These are phyloP conservation scores for Dione juno DNA, from an alignment of 2,888 invertebrate species.

Conservation along the genomic window DNA sequence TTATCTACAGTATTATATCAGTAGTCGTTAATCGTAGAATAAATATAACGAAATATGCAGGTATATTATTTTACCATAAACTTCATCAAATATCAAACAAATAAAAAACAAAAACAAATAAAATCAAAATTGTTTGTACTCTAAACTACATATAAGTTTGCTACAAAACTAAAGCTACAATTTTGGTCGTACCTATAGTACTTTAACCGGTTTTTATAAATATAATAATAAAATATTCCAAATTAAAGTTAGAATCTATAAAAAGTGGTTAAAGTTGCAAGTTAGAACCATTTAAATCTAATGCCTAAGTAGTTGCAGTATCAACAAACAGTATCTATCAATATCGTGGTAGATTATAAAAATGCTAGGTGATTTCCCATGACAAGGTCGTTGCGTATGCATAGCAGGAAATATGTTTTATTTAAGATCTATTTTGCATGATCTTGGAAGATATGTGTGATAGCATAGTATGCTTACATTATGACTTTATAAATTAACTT, in stretches of 20 bases:
- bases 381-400: conserved; percentile 35
- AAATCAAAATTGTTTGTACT: neutral
- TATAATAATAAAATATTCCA: neutral
- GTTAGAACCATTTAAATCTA: conserved; percentile 8
- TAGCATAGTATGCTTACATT: too few species aligned
- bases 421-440: conserved; percentile 23
- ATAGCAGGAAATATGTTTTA: conserved; percentile 36
- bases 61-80: too few species aligned
- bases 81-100: too few species aligned
- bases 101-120: too few species aligned
- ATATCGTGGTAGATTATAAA: conserved; percentile 20
- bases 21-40: too few species aligned
- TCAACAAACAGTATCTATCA: conserved; percentile 6
- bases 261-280: conserved; percentile 16
- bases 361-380: conserved; percentile 41
- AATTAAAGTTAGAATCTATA: conserved; percentile 5
- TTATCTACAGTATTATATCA: too few species aligned
- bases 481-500: too few species aligned
- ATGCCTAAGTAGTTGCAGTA: conserved; percentile 21
- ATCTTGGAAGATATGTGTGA: neutral
- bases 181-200: too few species aligned
- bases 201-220: conserved; percentile 9
- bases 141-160: neutral
- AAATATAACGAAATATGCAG: too few species aligned
- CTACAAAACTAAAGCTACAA: too few species aligned